Conservation (phyloP, 2,888 invertebrate genomes). For the Fissipunctia ypsillon region DNA sequence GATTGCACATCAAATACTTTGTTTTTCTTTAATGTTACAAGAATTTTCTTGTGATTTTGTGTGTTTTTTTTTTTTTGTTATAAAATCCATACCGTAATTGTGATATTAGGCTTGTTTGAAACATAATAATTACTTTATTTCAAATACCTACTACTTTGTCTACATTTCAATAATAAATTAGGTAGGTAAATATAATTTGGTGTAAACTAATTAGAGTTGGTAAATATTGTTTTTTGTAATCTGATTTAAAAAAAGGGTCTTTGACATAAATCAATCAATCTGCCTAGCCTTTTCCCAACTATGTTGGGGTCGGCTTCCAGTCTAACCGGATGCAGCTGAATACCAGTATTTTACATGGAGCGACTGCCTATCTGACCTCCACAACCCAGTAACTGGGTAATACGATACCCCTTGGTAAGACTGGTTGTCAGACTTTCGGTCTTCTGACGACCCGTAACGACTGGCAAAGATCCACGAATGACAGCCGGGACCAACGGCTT, state of each 20-base stretch:
- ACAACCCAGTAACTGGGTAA: no score
- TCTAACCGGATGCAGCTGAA: no score
- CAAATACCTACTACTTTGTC: neutral
- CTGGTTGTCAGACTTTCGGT: no score
- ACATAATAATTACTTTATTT: neutral
- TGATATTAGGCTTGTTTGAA: neutral
- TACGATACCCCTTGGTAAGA: no score
- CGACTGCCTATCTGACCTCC: no score
- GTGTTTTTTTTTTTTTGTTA: neutral
- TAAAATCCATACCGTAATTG: neutral
- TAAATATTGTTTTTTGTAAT: neutral
- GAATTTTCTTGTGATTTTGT: constrained; percentile 3
- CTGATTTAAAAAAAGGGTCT: neutral
- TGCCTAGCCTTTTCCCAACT: no score
- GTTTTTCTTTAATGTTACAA: constrained; percentile 10
- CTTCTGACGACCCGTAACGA: no score
- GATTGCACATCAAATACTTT: neutral
- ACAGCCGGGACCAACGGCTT: no score
- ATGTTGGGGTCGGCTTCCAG: no score
- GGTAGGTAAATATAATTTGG: neutral
- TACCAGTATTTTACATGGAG: no score
- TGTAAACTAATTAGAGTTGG: neutral
- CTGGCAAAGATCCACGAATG: no score
- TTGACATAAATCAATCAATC: no score
- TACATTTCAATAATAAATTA: neutral